phyloP scores from a whole-genome alignment of 2,888 invertebrate species.

The Beris morrisii region DNA sequence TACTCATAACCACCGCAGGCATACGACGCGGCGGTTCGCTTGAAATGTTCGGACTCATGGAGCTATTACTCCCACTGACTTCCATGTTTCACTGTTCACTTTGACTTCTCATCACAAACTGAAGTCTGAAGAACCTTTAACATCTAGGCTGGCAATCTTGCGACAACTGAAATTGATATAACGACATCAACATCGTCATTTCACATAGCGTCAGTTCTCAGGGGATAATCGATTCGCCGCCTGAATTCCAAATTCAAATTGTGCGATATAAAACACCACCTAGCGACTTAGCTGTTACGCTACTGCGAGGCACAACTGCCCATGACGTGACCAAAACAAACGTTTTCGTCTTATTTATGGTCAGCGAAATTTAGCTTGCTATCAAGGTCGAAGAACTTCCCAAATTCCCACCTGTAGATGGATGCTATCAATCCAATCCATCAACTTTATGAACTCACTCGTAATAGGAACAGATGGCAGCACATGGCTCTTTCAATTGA shows the following conservation, averaged over 20 bases:
- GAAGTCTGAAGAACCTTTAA: constrained; percentile 14
- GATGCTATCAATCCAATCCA: too few species aligned
- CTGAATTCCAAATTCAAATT: constrained; percentile 30
- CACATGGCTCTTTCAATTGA: too few species aligned
- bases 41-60: constrained; percentile 13
- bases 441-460: too few species aligned
- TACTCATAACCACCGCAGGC: constrained; percentile 10
- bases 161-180: constrained; percentile 19
- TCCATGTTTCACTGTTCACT: constrained; percentile 24
- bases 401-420: too few species aligned
- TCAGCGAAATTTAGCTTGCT: not conserved
- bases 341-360: constrained; percentile 19
- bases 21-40: not conserved
- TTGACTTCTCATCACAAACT: constrained; percentile 33
- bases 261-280: constrained; percentile 19
- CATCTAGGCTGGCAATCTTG: constrained; percentile 21
- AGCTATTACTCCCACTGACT: constrained; percentile 17
- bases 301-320: constrained; percentile 7
- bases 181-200: constrained; percentile 8
- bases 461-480: too few species aligned
- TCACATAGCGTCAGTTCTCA: not conserved
- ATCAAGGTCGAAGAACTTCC: too few species aligned
- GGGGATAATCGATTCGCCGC: constrained; percentile 31
- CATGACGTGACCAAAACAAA: constrained; percentile 34
- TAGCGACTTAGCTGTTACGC: not conserved